Conservation (phyloP, 2,113 vertebrate genomes). For the Aythya baeri region DNA sequence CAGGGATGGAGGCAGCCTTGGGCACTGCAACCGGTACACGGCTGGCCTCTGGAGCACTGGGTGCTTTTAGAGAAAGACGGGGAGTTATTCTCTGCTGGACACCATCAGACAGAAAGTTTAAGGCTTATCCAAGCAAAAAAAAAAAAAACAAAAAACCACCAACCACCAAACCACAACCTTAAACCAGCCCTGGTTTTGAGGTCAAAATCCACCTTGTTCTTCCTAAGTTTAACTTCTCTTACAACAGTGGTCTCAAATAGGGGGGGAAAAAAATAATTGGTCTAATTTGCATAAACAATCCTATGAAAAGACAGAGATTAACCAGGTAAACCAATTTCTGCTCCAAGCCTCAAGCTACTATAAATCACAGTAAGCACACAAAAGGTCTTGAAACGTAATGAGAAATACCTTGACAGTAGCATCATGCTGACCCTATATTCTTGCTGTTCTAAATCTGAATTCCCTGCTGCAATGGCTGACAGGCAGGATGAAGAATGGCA, state of each 20-base stretch:
- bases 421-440: background rate
- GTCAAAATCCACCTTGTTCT: background rate
- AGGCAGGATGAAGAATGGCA: background rate
- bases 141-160: background rate
- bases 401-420: background rate
- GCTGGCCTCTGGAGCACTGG: background rate
- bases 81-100: background rate
- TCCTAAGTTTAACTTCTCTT: background rate
- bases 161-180: background rate
- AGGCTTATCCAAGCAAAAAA: background rate
- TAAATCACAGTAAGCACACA: background rate
- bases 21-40: background rate
- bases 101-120: background rate
- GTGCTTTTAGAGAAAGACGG: background rate
- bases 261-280: background rate
- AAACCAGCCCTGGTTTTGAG: background rate
- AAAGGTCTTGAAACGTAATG: background rate
- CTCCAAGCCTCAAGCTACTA: background rate
- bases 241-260: background rate
- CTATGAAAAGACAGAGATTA: background rate
- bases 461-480: background rate
- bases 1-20: accelerated
- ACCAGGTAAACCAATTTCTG: background rate
- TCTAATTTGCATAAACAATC: background rate
- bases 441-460: background rate